Base-by-base conservation (phyloP, 2,888 invertebrate genomes). In the Catocala nupta region DNA sequence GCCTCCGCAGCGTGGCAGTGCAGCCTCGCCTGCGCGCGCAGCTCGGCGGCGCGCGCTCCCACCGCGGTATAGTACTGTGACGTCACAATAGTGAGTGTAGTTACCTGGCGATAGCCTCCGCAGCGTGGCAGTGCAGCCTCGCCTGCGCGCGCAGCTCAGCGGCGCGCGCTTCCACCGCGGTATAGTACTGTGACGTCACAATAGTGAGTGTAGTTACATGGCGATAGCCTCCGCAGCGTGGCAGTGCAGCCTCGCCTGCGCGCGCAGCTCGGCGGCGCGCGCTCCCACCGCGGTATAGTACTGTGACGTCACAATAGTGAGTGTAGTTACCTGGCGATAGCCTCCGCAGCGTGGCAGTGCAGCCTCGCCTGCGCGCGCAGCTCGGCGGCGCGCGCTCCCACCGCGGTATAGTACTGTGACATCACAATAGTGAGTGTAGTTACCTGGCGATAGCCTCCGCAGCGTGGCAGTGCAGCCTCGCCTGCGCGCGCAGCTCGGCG, bases 1-100 rank as follows among this genome's bases (percentile, higher is more conserved):
- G 98, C 98, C 63, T 98, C 97, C 1, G 97, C 96, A 0, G 97
- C 96, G 80, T 98, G 98, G 80, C 96, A 96, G 81, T 97, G 97
- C 48, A 98, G 94, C 0, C 96, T 82, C 49, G 96, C 95, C 81
- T 97, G 97, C 50, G 97, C 97, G 5, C 97, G 96, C 50, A 96
- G 92, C 77, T 94, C 93, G 33, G 90, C 92, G 55, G 90, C 93
- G 52, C 95, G 95, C 78, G 93, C 43, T 55, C 39, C n/a, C 54
- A 56, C 39, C 45, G 45, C 68, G 79, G 95, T n/a, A n/a, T n/a
- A n/a, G n/a, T n/a, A n/a, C n/a, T n/a, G n/a, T n/a, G n/a, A n/a
- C n/a, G n/a, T n/a, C n/a, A n/a, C n/a, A n/a, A n/a, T n/a, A n/a
- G 13, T n/a, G 8, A 6, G 10, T 47, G 6, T 51, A 64, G 72